A percentile compares a stretch with the other conserved stretches of the same genome.
These are phyloP conservation scores for Rhadina sibilatrix DNA, from an alignment of 2,113 vertebrate species.

Conservation along the genomic window DNA sequence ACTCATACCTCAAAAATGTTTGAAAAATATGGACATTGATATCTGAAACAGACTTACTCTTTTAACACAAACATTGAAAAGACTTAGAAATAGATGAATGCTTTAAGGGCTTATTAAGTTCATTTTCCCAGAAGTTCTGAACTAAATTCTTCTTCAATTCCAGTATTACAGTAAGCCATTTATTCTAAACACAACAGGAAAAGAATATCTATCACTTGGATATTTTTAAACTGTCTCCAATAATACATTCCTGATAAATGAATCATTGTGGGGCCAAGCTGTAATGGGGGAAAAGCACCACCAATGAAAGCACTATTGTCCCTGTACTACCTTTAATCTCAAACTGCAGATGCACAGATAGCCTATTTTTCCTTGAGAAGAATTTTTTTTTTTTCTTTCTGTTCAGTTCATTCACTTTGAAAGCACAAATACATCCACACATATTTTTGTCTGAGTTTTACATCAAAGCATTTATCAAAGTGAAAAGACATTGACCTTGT, in stretches of 20 bases:
- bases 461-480: slow-evolving; percentile 32
- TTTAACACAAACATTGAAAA: neutral
- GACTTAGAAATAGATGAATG: slow-evolving; percentile 27
- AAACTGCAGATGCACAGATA: neutral
- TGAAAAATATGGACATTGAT: neutral
- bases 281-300: slow-evolving; percentile 13
- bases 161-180: slow-evolving; percentile 73
- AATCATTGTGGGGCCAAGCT: neutral
- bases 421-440: neutral
- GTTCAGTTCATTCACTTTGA: slow-evolving; percentile 12
- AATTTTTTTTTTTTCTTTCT: neutral
- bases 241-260: slow-evolving; percentile 66
- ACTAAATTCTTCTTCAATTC: slow-evolving; percentile 57
- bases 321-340: slow-evolving; percentile 11
- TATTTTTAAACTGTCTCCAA: slow-evolving; percentile 63
- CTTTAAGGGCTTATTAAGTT: slow-evolving; percentile 30
- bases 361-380: neutral
- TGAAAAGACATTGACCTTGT: slow-evolving; percentile 3
- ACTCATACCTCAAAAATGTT: neutral
- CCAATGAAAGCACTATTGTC: slow-evolving; percentile 32
- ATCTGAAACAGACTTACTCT: neutral
- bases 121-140: slow-evolving; percentile 72
- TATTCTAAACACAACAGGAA: slow-evolving; percentile 64
- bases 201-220: slow-evolving; percentile 62
- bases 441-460: neutral